Evolutionary conservation across 2,797 vertebrate genomes (phyloP).

Genomic region (Anguilla pacifica): DNA sequence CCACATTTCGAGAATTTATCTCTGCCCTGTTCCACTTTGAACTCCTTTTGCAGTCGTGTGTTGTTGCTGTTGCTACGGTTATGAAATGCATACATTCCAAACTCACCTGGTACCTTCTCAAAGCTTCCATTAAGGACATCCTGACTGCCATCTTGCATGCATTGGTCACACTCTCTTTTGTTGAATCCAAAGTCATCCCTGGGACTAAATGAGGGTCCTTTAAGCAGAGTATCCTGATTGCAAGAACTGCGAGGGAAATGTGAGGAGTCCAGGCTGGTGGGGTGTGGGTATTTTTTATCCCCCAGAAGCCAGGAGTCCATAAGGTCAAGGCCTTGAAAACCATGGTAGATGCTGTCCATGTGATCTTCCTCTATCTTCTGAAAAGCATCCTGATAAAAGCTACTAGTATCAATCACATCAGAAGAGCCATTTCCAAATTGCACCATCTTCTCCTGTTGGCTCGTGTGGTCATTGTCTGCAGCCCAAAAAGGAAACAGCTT

Average conservation of each 20-base stretch:
- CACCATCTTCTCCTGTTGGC: slow-evolving; percentile 40
- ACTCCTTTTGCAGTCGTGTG: slow-evolving; percentile 29
- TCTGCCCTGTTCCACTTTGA: slow-evolving; percentile 44
- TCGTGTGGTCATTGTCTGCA: slow-evolving; percentile 35
- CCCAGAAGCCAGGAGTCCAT: slow-evolving; percentile 50
- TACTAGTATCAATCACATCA: slow-evolving; percentile 16
- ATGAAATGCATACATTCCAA: slow-evolving; percentile 36
- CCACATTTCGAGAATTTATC: slow-evolving; percentile 39
- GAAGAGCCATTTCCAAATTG: slow-evolving; percentile 45
- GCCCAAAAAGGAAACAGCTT: slow-evolving; percentile 65
- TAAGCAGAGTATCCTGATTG: slow-evolving; percentile 35
- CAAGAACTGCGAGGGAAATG: slow-evolving; percentile 18
- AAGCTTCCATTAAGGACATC: slow-evolving; percentile 23
- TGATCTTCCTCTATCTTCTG: slow-evolving; percentile 41
- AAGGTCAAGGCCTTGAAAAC: slow-evolving; percentile 56
- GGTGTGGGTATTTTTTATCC: slow-evolving; percentile 33
- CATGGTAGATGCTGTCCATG: slow-evolving; percentile 50
- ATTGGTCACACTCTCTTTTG: slow-evolving; percentile 21
- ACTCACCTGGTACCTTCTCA: neutral
- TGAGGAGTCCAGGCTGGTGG: slow-evolving; percentile 29
- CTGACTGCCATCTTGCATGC: neutral
- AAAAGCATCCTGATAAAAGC: slow-evolving; percentile 36
- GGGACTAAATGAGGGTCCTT: neutral
- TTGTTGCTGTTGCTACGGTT: slow-evolving; percentile 33
- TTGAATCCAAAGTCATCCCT: slow-evolving; percentile 32